Conservation (phyloP, 2,797 vertebrate species). For the Cacajao melanocephalus region DNA sequence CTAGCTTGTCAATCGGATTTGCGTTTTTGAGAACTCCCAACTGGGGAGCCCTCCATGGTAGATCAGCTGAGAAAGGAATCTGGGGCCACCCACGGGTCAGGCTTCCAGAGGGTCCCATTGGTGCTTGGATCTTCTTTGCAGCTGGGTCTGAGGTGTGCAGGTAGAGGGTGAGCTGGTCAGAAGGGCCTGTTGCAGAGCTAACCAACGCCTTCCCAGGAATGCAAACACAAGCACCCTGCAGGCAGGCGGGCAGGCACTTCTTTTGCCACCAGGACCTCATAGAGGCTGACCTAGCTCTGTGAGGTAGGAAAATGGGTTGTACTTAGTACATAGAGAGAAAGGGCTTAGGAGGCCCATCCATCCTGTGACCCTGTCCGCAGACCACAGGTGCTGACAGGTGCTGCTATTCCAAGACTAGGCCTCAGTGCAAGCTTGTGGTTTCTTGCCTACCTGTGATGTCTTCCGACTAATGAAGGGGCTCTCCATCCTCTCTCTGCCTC, state of each 20-base stretch:
- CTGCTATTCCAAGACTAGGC: neutral
- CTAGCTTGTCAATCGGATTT: neutral
- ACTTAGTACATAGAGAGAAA: neutral
- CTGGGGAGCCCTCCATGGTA: neutral
- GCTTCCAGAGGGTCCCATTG: neutral
- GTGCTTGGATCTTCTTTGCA: neutral
- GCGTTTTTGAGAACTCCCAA: neutral
- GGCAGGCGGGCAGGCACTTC: neutral
- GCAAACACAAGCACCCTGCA: rapidly evolving
- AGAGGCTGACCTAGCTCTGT: neutral
- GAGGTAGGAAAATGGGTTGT: neutral
- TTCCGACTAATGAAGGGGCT: neutral
- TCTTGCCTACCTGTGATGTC: neutral
- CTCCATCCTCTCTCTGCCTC: neutral
- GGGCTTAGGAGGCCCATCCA: neutral
- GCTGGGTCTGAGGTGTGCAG: neutral
- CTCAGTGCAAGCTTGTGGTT: too few relatives aligned
- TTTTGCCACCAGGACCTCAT: neutral
- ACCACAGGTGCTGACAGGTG: neutral
- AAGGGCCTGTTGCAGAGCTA: neutral
- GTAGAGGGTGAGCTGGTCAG: neutral
- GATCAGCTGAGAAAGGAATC: neutral
- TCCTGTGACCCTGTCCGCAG: neutral
- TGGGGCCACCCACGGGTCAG: neutral
- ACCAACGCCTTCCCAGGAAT: neutral